A percentile compares a stretch with the other conserved stretches of the same genome.
Conservation (phyloP, 2,797 vertebrate species). For the Rhinichthys osculus region DNA sequence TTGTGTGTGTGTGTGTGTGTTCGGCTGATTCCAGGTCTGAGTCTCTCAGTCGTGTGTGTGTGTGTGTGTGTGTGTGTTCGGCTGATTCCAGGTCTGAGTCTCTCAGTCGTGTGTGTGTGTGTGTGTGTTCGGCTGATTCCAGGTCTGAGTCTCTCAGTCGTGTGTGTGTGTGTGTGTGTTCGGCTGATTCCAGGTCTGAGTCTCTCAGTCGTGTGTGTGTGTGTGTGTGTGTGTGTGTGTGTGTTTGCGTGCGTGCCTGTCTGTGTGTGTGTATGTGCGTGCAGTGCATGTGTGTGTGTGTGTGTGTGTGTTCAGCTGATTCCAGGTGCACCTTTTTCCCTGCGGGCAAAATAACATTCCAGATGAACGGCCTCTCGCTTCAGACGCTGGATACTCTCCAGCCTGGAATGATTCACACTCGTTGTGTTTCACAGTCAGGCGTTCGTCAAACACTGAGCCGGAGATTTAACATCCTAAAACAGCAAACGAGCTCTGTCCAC, state of each 20-base stretch:
- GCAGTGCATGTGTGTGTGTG: background rate
- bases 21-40: too few species aligned
- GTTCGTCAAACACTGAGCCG: background rate
- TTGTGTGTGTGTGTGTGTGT: background rate
- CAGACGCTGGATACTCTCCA: slow-evolving; percentile 3
- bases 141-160: too few species aligned
- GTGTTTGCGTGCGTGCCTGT: background rate
- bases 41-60: too few species aligned
- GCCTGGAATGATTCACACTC: background rate
- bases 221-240: background rate
- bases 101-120: too few species aligned
- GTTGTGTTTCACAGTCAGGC: background rate
- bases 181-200: too few species aligned
- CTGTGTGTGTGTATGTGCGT: background rate
- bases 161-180: too few species aligned
- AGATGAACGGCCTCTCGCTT: background rate
- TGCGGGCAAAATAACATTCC: slow-evolving; percentile 37
- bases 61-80: too few species aligned
- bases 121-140: too few species aligned
- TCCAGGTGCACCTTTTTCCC: slow-evolving; percentile 36
- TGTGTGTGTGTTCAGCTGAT: background rate
- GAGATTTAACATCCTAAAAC: background rate
- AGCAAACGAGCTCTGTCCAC: background rate
- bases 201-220: too few species aligned
- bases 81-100: too few species aligned